Evolutionary conservation across 2,113 vertebrate genomes (phyloP).

Genomic region (Mormyrus lacerda): DNA sequence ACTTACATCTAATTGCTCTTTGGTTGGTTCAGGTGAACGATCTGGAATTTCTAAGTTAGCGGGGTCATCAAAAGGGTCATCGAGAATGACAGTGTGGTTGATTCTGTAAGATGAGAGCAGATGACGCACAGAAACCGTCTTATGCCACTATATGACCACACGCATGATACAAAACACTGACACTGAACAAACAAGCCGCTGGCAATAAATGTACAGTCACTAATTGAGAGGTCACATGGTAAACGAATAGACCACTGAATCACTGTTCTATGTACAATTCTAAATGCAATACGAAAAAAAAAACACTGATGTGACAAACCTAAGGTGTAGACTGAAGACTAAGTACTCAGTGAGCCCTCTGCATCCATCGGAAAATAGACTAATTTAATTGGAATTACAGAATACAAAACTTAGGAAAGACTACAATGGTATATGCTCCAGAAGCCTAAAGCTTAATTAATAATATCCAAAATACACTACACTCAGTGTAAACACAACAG

Average conservation of each 20-base stretch:
- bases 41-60: conserved; percentile 77
- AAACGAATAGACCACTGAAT: neutral
- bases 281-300: neutral
- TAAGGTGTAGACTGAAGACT: neutral
- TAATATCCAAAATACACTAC: neutral
- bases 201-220: neutral
- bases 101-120: conserved; percentile 62
- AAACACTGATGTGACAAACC: neutral
- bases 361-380: neutral
- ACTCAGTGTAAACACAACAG: neutral
- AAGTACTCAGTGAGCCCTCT: neutral
- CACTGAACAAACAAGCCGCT: neutral
- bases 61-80: conserved; percentile 93
- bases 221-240: neutral
- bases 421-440: neutral
- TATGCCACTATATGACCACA: neutral
- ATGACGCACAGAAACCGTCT: neutral
- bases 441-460: neutral
- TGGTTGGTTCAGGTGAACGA: conserved; percentile 86
- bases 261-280: neutral
- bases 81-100: conserved; percentile 93
- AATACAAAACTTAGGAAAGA: neutral
- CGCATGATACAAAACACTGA: neutral
- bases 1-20: conserved; percentile 88
- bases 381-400: neutral